Evolutionary conservation across 2,113 vertebrate genomes (phyloP).

Genomic region (Tringa solitaria): DNA sequence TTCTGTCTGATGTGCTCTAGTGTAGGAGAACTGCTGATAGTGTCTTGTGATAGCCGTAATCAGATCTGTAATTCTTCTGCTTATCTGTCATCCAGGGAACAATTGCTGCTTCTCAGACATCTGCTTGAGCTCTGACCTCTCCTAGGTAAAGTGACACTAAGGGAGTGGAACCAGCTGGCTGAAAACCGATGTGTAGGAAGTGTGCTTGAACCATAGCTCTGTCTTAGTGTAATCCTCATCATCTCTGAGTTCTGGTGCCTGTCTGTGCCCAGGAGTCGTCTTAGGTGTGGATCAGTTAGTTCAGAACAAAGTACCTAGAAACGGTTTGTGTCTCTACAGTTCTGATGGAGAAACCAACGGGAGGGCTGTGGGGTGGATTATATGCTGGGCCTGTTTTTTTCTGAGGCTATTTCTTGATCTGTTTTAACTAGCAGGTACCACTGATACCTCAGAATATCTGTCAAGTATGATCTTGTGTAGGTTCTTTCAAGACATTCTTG

Average conservation of each 20-base stretch:
- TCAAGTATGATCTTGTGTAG: background rate
- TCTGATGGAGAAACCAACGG: background rate
- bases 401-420: background rate
- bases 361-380: background rate
- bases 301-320: background rate
- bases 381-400: background rate
- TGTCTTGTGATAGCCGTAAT: conserved; percentile 10
- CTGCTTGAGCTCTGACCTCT: background rate
- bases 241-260: background rate
- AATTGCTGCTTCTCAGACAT: background rate
- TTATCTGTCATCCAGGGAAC: conserved; percentile 8
- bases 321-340: background rate
- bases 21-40: background rate
- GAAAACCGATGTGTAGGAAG: background rate
- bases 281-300: background rate
- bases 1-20: background rate
- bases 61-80: background rate
- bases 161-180: background rate
- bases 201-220: background rate
- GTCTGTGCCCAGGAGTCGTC: background rate
- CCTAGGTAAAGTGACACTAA: background rate
- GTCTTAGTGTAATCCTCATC: background rate
- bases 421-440: background rate
- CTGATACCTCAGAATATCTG: background rate
- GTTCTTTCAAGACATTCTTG: background rate